These are phyloP conservation scores for Allacma fusca DNA, from an alignment of 2,888 invertebrate genomes.

Conservation along the genomic window DNA sequence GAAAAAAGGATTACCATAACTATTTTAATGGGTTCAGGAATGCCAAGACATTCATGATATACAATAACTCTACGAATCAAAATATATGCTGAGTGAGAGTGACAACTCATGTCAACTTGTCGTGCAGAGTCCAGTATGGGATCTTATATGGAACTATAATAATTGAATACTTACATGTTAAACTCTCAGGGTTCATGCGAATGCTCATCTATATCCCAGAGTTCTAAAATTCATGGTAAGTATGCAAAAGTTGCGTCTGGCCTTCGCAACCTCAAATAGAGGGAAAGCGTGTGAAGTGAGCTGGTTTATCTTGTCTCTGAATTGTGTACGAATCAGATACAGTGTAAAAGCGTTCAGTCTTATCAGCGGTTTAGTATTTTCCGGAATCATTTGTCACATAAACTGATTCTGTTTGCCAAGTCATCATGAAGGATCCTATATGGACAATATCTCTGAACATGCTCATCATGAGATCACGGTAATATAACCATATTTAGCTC, in stretches of 20 bases:
- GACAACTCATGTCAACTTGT: neutral
- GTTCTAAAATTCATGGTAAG: too few species aligned
- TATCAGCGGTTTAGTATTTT: conserved; percentile 43
- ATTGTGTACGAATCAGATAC: neutral
- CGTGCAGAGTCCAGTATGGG: too few species aligned
- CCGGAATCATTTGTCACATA: conserved; percentile 44
- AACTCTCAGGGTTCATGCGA: too few species aligned
- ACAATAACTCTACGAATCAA: neutral
- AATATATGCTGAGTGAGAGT: neutral
- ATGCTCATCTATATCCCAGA: too few species aligned
- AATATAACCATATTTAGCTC: neutral
- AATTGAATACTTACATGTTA: too few species aligned
- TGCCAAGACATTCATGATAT: too few species aligned
- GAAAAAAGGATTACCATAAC: too few species aligned
- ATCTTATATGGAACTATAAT: too few species aligned
- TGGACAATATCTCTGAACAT: neutral
- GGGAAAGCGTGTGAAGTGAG: neutral
- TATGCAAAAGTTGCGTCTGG: neutral
- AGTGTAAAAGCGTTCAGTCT: conserved; percentile 16
- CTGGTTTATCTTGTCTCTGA: too few species aligned
- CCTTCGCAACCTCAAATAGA: too few species aligned
- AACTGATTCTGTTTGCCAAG: conserved; percentile 27
- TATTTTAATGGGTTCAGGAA: too few species aligned
- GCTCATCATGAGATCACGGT: too few species aligned
- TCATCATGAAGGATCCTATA: conserved; percentile 4